Evolutionary conservation across 1,140 invertebrate species (phyloP).

Genomic region (Danaus plexippus): DNA sequence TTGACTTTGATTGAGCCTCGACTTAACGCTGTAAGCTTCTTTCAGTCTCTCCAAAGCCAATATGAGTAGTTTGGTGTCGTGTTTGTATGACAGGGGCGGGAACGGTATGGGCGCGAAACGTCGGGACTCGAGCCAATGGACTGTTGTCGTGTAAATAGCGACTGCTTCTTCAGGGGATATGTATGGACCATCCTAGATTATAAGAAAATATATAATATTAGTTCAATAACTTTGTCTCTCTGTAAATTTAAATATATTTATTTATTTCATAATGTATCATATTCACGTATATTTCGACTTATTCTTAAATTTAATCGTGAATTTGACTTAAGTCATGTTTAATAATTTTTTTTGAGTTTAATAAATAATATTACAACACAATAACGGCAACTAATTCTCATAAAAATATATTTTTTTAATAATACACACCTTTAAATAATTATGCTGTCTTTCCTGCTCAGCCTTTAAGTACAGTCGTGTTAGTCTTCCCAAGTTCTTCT

Average conservation of each 20-base stretch:
- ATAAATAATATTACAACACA: too few species aligned
- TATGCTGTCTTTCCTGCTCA: slow-evolving; percentile 99
- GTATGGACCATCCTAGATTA: slow-evolving; percentile 92
- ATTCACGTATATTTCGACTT: too few species aligned
- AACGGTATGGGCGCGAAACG: slow-evolving; percentile 99
- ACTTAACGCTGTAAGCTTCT: slow-evolving; percentile 99
- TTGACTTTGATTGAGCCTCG: slow-evolving; percentile 98
- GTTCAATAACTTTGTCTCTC: not conserved
- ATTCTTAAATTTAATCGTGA: too few species aligned
- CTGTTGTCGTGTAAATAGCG: slow-evolving; percentile 99
- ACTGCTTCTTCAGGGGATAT: slow-evolving; percentile 99
- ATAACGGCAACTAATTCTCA: too few species aligned
- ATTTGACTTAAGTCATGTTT: too few species aligned
- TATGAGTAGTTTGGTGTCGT: slow-evolving; percentile 98
- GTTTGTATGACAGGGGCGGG: slow-evolving; percentile 98
- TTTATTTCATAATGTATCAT: too few species aligned
- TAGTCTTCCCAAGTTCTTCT: slow-evolving; percentile 98
- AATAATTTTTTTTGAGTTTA: too few species aligned
- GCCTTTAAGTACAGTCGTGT: slow-evolving; percentile 98
- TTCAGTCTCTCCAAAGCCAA: slow-evolving; percentile 96
- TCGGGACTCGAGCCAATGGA: slow-evolving; percentile 98
- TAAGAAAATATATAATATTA: slow-evolving; percentile 17
- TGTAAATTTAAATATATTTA: too few species aligned
- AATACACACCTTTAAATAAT: slow-evolving; percentile 88
- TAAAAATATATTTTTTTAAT: too few species aligned